phyloP scores from a whole-genome alignment of 2,797 vertebrate species.

The Sphaeramia orbicularis region DNA sequence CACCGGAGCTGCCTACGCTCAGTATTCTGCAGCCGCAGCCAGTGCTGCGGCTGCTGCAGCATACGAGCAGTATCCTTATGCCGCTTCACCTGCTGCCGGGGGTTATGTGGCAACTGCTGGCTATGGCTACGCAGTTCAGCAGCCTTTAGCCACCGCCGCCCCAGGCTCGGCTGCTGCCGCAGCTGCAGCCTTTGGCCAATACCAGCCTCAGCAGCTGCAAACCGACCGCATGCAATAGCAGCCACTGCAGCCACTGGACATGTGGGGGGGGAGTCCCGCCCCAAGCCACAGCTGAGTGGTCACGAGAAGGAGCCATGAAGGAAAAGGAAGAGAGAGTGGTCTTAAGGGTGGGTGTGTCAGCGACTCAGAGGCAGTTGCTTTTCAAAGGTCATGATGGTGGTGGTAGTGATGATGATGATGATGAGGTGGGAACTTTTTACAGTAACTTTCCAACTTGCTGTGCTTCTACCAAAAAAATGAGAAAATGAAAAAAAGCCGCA shows the following conservation, averaged over 20 bases:
- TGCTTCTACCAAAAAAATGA: constrained; percentile 83
- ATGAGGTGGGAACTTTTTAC: constrained; percentile 83
- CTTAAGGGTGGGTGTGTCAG: constrained; percentile 50
- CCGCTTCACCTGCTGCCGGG: constrained; percentile 91
- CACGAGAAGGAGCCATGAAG: constrained; percentile 46
- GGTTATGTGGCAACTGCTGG: constrained; percentile 93
- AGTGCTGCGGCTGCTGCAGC: constrained; percentile 88
- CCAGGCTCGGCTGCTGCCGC: constrained; percentile 90
- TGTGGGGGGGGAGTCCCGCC: constrained; percentile 43
- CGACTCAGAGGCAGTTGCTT: constrained; percentile 69
- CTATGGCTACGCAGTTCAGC: constrained; percentile 95
- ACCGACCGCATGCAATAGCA: constrained; percentile 98
- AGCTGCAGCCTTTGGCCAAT: constrained; percentile 89
- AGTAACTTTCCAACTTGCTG: constrained; percentile 88
- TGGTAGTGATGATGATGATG: constrained; percentile 72
- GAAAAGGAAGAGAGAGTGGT: constrained; percentile 67
- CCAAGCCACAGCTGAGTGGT: constrained; percentile 64
- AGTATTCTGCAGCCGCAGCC: constrained; percentile 91
- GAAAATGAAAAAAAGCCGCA: constrained; percentile 75
- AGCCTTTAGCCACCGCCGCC: constrained; percentile 89
- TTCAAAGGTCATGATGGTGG: constrained; percentile 65
- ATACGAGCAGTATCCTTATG: constrained; percentile 97
- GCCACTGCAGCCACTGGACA: constrained; percentile 75
- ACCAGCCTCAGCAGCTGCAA: constrained; percentile 95
- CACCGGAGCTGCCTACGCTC: constrained; percentile 95